These are phyloP conservation scores for Periophthalmus modestus DNA, from an alignment of 2,113 vertebrate genomes.

Conservation along the genomic window DNA sequence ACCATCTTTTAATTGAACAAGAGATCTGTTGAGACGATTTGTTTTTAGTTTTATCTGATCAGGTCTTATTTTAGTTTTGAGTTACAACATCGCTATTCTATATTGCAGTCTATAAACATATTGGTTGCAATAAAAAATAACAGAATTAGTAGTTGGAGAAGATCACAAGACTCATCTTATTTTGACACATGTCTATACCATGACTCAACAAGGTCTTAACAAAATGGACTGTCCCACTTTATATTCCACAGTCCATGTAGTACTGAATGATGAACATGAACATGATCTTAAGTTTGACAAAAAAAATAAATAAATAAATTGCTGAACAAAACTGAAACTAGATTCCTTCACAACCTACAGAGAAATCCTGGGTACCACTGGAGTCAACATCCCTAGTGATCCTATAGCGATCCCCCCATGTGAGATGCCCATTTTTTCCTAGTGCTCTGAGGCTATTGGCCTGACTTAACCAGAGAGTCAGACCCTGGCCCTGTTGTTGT, in stretches of 20 bases:
- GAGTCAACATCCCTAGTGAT: background rate
- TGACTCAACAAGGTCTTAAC: no score
- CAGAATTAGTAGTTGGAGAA: no score
- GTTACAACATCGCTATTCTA: background rate
- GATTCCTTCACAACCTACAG: background rate
- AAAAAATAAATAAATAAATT: no score
- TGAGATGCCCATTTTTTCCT: conserved; percentile 3
- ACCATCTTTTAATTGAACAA: background rate
- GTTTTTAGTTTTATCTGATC: background rate
- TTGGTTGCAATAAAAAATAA: no score
- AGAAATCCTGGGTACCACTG: no score
- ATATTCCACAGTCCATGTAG: no score
- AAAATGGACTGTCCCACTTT: no score
- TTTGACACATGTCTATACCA: no score
- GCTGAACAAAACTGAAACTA: no score
- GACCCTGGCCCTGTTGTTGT: conserved; percentile 20
- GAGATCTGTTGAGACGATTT: background rate
- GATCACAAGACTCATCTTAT: no score
- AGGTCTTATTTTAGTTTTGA: background rate
- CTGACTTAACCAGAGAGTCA: conserved; percentile 6
- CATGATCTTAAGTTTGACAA: no score
- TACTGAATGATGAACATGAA: no score
- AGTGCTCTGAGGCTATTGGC: conserved; percentile 13
- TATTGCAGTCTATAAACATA: background rate
- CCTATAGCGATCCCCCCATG: background rate